These are phyloP conservation scores for Deroptyus accipitrinus DNA, from an alignment of 2,113 vertebrate species.

Conservation along the genomic window DNA sequence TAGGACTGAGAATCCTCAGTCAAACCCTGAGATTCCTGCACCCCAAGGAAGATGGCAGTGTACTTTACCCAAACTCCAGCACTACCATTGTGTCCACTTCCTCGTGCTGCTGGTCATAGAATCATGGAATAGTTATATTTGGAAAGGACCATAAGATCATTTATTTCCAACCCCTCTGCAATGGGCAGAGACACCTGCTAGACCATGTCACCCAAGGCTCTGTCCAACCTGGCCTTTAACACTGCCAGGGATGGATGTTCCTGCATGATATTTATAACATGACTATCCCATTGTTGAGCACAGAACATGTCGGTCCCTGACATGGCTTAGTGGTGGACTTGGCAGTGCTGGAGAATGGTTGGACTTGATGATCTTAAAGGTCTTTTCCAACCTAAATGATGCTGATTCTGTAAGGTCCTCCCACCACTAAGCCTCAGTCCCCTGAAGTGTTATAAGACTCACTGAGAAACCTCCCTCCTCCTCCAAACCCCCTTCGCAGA, in stretches of 20 bases:
- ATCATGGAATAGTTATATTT: not conserved
- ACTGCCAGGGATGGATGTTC: not conserved
- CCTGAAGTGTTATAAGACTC: not conserved
- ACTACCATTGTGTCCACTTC: not conserved
- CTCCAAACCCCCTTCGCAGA: not conserved
- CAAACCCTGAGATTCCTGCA: not conserved
- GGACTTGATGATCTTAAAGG: not conserved
- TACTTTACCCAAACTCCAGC: not conserved
- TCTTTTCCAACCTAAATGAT: not conserved
- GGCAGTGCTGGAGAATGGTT: not conserved
- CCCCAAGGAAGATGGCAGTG: not conserved
- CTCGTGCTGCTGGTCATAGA: not conserved
- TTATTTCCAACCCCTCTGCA: not conserved
- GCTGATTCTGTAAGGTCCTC: not conserved
- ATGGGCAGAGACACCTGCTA: not conserved
- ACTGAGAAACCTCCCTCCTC: not conserved
- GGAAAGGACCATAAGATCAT: not conserved
- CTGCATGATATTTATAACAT: not conserved
- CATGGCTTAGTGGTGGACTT: not conserved
- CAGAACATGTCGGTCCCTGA: not conserved
- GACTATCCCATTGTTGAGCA: not conserved
- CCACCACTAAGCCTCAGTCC: not conserved
- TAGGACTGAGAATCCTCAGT: not conserved
- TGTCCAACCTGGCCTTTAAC: not conserved
- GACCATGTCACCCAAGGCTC: not conserved